Percentiles rank a stretch among this genome's conserved stretches.
These are phyloP conservation scores for Camptogramma bilineatum DNA, from an alignment of 2,888 invertebrate genomes.

Conservation along the genomic window DNA sequence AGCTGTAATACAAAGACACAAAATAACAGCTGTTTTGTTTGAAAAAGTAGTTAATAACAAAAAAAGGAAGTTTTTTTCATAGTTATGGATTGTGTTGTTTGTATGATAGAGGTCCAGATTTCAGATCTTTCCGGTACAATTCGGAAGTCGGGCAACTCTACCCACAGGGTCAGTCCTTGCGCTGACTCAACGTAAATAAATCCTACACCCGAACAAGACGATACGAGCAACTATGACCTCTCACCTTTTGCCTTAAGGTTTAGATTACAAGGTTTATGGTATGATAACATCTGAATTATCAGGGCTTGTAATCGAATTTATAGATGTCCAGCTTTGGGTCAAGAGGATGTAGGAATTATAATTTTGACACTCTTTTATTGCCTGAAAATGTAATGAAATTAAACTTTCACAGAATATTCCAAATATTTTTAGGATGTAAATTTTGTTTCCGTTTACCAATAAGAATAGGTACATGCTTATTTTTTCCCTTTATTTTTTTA, in stretches of 20 bases:
- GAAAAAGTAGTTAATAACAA: too few species aligned
- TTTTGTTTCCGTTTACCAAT: too few species aligned
- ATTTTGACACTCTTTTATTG: slow-evolving; percentile 13
- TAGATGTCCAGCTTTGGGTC: slow-evolving; percentile 20
- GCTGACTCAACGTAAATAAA: slow-evolving; percentile 50
- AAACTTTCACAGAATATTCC: not conserved
- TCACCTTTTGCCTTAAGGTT: slow-evolving; percentile 23
- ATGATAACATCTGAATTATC: slow-evolving; percentile 33
- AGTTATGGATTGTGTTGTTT: too few species aligned
- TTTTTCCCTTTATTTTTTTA: too few species aligned
- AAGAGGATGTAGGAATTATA: slow-evolving; percentile 21
- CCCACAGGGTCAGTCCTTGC: slow-evolving; percentile 44
- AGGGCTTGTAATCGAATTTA: slow-evolving; percentile 34
- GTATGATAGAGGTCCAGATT: too few species aligned
- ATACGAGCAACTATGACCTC: slow-evolving; percentile 22
- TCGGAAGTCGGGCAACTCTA: slow-evolving; percentile 14
- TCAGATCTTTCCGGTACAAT: not conserved
- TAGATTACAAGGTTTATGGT: slow-evolving; percentile 20
- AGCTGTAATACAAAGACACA: too few species aligned
- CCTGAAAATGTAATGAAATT: not conserved
- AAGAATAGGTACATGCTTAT: too few species aligned
- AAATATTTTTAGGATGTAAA: too few species aligned
- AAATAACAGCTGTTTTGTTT: not conserved
- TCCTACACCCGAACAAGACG: slow-evolving; percentile 34
- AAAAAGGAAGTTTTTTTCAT: too few species aligned